Conservation (phyloP, 2,113 vertebrate species). For the Lamprotornis superbus region DNA sequence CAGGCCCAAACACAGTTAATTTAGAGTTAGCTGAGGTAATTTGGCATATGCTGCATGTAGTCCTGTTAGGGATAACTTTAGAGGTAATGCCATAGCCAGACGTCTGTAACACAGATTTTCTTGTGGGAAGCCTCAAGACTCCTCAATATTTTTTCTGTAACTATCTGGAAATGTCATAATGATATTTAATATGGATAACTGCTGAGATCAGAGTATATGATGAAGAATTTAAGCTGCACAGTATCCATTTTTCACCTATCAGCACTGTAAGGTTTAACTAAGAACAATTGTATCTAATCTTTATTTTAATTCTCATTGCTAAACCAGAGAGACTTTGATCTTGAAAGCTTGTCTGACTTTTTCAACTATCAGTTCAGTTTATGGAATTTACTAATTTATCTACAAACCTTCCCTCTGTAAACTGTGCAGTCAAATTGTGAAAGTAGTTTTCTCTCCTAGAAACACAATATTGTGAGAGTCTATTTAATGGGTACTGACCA, state of each 20-base stretch:
- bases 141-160: neutral
- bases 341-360: neutral
- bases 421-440: neutral
- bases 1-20: neutral
- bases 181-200: neutral
- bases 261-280: neutral
- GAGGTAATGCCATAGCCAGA: neutral
- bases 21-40: neutral
- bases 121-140: neutral
- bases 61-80: neutral
- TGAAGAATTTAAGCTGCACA: neutral
- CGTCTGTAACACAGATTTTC: neutral
- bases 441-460: neutral
- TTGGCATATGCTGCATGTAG: neutral
- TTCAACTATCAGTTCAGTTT: neutral
- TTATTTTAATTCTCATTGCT: neutral
- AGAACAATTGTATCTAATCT: neutral
- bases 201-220: neutral
- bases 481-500: neutral
- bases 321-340: neutral
- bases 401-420: neutral
- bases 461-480: neutral
- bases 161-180: neutral
- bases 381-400: neutral
- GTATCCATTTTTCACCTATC: neutral